Percentiles rank a stretch among this genome's conserved stretches.
Evolutionary conservation across 2,113 vertebrate species (phyloP).

Genomic region (Pygoscelis antarcticus): DNA sequence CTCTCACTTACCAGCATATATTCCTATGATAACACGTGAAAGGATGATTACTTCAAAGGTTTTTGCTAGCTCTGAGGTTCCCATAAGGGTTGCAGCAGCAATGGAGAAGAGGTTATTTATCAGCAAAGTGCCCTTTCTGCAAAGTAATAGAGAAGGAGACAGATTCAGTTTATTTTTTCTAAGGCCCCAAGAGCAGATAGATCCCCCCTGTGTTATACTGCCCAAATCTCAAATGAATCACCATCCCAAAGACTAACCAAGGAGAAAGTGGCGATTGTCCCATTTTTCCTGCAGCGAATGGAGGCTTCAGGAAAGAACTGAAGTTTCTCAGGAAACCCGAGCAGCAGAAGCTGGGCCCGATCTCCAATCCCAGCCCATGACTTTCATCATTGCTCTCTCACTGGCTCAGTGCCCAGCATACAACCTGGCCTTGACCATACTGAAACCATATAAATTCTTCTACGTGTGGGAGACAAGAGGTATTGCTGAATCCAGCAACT

Average conservation of each 20-base stretch:
- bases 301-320: background rate
- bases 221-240: background rate
- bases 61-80: constrained; percentile 78
- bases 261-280: background rate
- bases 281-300: background rate
- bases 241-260: background rate
- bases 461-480: rapidly evolving
- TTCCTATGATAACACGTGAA: constrained; percentile 85
- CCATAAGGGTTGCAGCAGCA: constrained; percentile 88
- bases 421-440: background rate
- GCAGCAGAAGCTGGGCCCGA: background rate
- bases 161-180: background rate
- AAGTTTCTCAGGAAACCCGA: background rate
- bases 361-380: background rate
- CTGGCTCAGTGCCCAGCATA: background rate
- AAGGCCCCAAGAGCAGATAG: rapidly evolving
- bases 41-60: constrained; percentile 90
- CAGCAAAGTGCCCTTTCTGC: constrained; percentile 91
- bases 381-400: background rate
- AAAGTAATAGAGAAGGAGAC: background rate
- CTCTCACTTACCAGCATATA: constrained; percentile 85
- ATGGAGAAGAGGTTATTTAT: constrained; percentile 96
- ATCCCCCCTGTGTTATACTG: background rate
- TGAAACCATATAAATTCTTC: background rate
- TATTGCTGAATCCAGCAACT: background rate